These are phyloP conservation scores for Tetanocera ferruginea DNA, from an alignment of 2,888 invertebrate species.

Conservation along the genomic window DNA sequence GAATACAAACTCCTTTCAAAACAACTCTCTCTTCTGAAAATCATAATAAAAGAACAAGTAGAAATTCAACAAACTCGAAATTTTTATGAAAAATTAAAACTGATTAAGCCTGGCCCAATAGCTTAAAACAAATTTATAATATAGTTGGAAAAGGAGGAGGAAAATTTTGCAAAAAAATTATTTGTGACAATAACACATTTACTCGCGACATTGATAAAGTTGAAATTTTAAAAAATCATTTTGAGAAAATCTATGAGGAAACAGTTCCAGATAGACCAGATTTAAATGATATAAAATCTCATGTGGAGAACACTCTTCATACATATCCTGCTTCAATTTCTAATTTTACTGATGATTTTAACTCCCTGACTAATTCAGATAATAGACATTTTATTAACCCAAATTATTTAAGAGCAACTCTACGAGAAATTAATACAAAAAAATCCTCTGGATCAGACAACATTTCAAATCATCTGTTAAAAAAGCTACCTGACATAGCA, in stretches of 20 bases:
- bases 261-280: not conserved
- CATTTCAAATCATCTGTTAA: too few species aligned
- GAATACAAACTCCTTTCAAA: not conserved
- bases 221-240: not conserved
- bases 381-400: not conserved
- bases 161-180: not conserved
- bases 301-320: not conserved
- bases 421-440: not conserved
- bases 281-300: not conserved
- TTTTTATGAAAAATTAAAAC: not conserved
- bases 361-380: not conserved
- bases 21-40: not conserved
- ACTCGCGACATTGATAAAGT: not conserved
- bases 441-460: too few species aligned
- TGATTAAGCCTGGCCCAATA: not conserved
- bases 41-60: constrained; percentile 11
- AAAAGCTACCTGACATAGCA: too few species aligned
- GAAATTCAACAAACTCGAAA: not conserved
- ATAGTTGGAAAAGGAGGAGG: not conserved
- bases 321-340: not conserved
- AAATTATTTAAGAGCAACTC: not conserved
- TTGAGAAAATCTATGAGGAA: not conserved
- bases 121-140: not conserved
- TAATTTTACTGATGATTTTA: not conserved
- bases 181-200: not conserved